Percentiles rank a stretch among this genome's conserved stretches.
Conservation (phyloP, 2,797 vertebrate species). For the Poeciliopsis presidionis region DNA sequence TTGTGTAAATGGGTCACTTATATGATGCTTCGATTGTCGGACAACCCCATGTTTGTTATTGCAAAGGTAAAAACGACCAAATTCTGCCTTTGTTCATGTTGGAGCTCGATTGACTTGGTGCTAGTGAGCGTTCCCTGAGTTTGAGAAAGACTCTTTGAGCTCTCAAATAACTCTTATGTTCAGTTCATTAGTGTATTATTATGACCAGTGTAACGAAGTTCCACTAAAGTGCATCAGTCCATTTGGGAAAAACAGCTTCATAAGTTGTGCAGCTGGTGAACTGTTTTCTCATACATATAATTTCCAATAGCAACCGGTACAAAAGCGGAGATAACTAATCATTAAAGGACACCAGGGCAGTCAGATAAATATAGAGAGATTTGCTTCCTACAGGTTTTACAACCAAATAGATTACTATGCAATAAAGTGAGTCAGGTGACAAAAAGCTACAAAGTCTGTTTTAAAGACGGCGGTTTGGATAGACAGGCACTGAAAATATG, state of each 20-base stretch:
- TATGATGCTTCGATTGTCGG: not conserved
- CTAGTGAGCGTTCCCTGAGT: not conserved
- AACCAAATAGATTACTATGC: too few species aligned
- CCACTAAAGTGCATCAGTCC: not conserved
- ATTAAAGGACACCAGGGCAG: not conserved
- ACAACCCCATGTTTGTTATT: not conserved
- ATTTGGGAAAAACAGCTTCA: not conserved
- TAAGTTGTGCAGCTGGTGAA: not conserved
- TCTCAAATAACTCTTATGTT: not conserved
- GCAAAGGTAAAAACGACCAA: not conserved
- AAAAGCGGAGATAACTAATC: not conserved
- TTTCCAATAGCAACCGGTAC: not conserved
- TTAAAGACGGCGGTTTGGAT: too few species aligned
- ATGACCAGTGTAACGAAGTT: not conserved
- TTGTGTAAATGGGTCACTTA: not conserved
- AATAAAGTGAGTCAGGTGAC: too few species aligned
- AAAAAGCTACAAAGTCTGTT: not conserved
- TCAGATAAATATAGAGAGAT: too few species aligned
- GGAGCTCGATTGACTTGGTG: not conserved
- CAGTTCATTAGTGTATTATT: not conserved
- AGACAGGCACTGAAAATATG: too few species aligned
- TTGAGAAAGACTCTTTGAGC: not conserved
- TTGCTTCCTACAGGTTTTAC: too few species aligned
- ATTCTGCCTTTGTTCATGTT: not conserved
- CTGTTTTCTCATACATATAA: not conserved